Base-by-base conservation (phyloP, 2,797 vertebrate genomes). In the Nasua narica region DNA sequence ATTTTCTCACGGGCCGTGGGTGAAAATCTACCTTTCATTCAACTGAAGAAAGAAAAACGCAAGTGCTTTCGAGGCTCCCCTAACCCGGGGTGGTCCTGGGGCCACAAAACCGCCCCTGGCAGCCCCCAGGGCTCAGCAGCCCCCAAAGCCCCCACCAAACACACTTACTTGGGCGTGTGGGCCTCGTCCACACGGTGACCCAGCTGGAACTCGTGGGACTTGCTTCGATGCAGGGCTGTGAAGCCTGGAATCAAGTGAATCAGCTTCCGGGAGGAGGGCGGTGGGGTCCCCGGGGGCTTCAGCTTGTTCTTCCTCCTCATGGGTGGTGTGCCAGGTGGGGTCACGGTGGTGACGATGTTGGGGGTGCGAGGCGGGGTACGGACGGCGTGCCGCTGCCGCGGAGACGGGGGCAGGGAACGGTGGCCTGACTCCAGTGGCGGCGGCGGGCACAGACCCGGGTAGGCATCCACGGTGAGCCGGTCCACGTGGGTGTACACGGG, bases 201-300 rank as follows among this genome's bases (percentile, higher is more conserved):
- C 97, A 99, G 99, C 99, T 99, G 99, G 98, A 99, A 99, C 98
- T 99, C 99, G 0, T 99, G 99, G 23, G 99, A 99, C 86, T 99
- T 99, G 99, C 99, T 99, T 83, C 99, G 99, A 97, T 99, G 99
- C 98, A 99, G 98, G 0, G 99, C 99, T 0, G 99, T 99, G 98
- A 99, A 99, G 0, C 99, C 99, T 0, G 99, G 99, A 97, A 99
- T 98, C 98, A 99, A 99, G 96, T 99, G 99, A 96, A 99, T 99
- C 84, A 99, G 99, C 97, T 99, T 99, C 82, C 99, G 98, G 23
- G 99, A 99, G 0, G 99, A 99, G 0, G 99, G 99, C 0, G 99
- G 99, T 0, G 99, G 99, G 0, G 99, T 99, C 37, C 99, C 99
- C 0, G 99, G 99, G 2, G 99, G 99, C 98, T 99, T 99, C 96